Conservation (phyloP, 1,140 invertebrate species). For the Prorops nasuta region DNA sequence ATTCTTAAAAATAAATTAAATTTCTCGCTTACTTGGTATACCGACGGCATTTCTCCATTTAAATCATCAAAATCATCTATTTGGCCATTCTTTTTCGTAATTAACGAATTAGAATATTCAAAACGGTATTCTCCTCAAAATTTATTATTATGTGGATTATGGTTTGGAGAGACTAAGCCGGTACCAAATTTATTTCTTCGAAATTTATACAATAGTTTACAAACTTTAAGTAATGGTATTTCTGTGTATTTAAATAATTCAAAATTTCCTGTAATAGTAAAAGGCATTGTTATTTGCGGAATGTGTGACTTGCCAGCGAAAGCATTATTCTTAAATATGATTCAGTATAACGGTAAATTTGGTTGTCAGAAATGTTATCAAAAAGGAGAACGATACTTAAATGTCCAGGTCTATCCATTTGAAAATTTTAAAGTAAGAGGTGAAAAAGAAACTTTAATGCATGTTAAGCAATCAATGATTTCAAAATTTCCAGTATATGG, state of each 20-base stretch:
- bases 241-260: background rate
- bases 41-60: no score
- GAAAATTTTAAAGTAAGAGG: background rate
- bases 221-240: no score
- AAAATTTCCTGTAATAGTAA: background rate
- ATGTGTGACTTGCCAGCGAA: background rate
- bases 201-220: background rate
- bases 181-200: no score
- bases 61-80: no score
- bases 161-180: no score
- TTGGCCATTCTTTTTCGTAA: no score
- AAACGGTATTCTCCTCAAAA: background rate
- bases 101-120: background rate
- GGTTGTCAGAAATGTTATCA: background rate
- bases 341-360: background rate
- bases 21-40: no score
- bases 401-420: background rate
- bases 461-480: conserved; percentile 6
- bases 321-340: background rate
- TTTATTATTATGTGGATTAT: no score
- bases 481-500: conserved; percentile 8
- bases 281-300: background rate
- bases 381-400: background rate
- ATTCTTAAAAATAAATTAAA: background rate
- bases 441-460: background rate